Base-by-base conservation (phyloP, 1,140 invertebrate species). In the Tetramorium parvispinum region DNA sequence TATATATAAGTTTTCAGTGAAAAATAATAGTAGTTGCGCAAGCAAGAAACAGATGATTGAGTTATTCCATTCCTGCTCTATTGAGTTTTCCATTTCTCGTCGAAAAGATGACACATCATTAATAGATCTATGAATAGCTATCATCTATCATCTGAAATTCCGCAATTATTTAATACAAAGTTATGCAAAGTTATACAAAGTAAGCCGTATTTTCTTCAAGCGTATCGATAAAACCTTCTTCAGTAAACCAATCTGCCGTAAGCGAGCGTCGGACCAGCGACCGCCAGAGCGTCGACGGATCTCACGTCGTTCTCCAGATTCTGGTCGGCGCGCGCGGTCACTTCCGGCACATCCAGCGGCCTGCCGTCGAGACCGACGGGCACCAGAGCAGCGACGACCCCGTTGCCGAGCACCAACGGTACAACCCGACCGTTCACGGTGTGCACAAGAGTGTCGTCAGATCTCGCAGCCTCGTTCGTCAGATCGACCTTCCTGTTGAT, bases 401-500 rank as follows among this genome's bases (percentile, higher is more conserved):
- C 65, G 57, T 85, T 87, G 70, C 27, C 27, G 27, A 73, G n/a
- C 27, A 87, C n/a, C 40, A 87, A 37, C 0, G 88, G 87, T 0
- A 86, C 61, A 11, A 65, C 21, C 0, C 37, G 63, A 0, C 71
- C 71, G 21, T 49, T 61, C 11, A 68, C 85, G 49, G 68, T 6
- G 43, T 78, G n/a, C 63, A 46, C 18, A 59, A 86, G 10, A 75
- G 55, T 93, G 93, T 61, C 94, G 95, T 76, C 93, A n/a, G 91
- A 83, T 57, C 86, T 91, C 16, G 63, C 82, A 8, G 85, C 87
- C 24, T 89, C 91, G 40, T 88, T 87, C 7, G 61, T 93, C 93
- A 88, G 93, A 92, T 79, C 95, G 90, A 91, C 87, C 27, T 92
- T 93, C 49, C 96, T 96, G 86, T 96, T 95, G 83, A 95, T 94